Percentiles rank a stretch among this genome's conserved stretches.
These are phyloP conservation scores for Crypturellus undulatus DNA, from an alignment of 2,113 vertebrate genomes.

Conservation along the genomic window DNA sequence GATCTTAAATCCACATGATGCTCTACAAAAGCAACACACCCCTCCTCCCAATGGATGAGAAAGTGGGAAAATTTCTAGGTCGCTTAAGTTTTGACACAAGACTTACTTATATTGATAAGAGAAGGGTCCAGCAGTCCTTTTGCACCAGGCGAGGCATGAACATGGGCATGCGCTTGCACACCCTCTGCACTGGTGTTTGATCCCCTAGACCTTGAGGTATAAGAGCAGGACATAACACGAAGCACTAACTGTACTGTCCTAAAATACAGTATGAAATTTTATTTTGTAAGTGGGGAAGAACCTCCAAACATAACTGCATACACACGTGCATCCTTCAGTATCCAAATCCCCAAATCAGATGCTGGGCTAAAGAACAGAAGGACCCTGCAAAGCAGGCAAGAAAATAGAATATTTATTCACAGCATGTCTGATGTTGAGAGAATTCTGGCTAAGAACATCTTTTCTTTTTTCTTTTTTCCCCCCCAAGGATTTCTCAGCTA, in stretches of 20 bases:
- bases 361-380: slow-evolving; percentile 21
- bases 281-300: background rate
- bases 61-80: background rate
- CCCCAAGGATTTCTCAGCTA: slow-evolving; percentile 32
- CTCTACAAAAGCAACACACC: background rate
- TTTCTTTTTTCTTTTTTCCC: background rate
- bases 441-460: slow-evolving; percentile 18
- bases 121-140: background rate
- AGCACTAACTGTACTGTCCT: background rate
- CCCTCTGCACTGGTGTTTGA: background rate
- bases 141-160: background rate
- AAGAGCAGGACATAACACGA: background rate
- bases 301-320: background rate
- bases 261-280: background rate
- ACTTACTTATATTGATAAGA: background rate
- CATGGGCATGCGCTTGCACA: background rate
- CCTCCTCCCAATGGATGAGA: background rate
- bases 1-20: background rate
- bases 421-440: slow-evolving; percentile 3
- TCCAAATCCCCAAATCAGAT: background rate
- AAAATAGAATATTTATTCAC: slow-evolving; percentile 34
- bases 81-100: background rate
- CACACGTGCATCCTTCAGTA: background rate
- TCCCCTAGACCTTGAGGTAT: background rate
- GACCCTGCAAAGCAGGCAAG: background rate